Base-by-base conservation (phyloP, 92 coral and sea anemone species). In the Phenganax stokvisi region DNA sequence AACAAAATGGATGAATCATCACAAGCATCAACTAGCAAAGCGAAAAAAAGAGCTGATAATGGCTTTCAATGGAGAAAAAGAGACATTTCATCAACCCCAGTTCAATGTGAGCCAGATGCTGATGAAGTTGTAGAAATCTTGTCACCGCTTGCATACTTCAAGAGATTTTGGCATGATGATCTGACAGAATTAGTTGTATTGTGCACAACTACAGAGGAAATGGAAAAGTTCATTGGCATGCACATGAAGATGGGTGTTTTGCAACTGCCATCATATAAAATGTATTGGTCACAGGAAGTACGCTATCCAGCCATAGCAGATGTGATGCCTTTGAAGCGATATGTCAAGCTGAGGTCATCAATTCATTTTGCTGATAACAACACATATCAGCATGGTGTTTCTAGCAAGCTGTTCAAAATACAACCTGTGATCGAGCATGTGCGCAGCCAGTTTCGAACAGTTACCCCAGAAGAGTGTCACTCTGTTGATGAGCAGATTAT, bases 171-270 rank as follows among this genome's bases (percentile, higher is more conserved):
- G 67, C 67, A 12, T 12, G 67, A 61, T 13, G 67, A 61, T 6
- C 13, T 37, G 47, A 37, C 47, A 37, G 47, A 37, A 6, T 37
- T 37, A 6, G 47, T 37, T 37, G 47, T 37, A 61, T 3, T 61
- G 7, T 15, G 27, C n/a, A 61, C 67, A 7, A 12, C 0, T 2
- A 61, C 12, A 7, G 27, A 61, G 17, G 25, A 61, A 28, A 61
- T 12, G 13, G 67, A 61, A 61, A 8, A 61, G 27, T 12, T 61
- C 27, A 61, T 61, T 61, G 67, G 67, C 12, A 61, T 75, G 80
- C 80, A 75, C 59, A 9, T 75, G 65, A 75, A 75, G 80, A 75
- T 75, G 80, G 80, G 80, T 75, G 37, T 71, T 29, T 30, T 71
- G 51, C 76, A 71, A 29, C 76, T 75, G 55, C 80, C 80, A 16